A percentile compares a stretch with the other conserved stretches of the same genome.
These are phyloP conservation scores for Chironomus tentans DNA, from an alignment of 2,888 invertebrate species.

Conservation along the genomic window DNA sequence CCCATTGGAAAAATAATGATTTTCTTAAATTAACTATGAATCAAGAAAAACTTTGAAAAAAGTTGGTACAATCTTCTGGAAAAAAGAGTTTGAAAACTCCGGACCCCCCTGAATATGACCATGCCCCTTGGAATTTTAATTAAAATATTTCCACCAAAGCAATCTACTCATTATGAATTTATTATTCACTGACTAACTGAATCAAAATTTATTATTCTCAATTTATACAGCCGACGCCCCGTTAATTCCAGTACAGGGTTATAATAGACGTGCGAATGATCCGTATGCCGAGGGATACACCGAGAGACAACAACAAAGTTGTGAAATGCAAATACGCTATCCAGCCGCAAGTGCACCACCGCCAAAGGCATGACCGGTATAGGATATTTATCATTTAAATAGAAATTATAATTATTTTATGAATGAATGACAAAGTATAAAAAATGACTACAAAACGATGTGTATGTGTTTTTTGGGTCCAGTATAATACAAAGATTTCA, in stretches of 20 bases:
- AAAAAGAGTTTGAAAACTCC: too few species aligned
- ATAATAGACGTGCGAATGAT: conserved; percentile 15
- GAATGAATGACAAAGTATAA: not conserved
- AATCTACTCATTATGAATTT: too few species aligned
- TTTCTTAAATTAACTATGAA: too few species aligned
- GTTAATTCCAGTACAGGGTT: conserved; percentile 26
- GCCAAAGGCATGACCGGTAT: conserved; percentile 16
- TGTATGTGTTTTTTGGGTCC: not conserved
- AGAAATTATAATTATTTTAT: not conserved
- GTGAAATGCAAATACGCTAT: conserved; percentile 23
- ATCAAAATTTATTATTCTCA: not conserved
- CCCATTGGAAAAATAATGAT: too few species aligned
- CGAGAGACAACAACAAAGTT: conserved; percentile 11
- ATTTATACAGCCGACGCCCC: conserved; percentile 20
- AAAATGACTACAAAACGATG: not conserved
- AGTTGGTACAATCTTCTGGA: too few species aligned
- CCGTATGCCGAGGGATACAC: conserved; percentile 19
- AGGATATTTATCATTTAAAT: conserved; percentile 1
- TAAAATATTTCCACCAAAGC: too few species aligned
- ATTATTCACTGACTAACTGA: not conserved
- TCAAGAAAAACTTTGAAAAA: too few species aligned
- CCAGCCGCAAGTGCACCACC: not conserved
- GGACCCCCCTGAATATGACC: too few species aligned
- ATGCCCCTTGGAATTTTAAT: too few species aligned
- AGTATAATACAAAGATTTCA: not conserved